Conservation (phyloP, 2,888 invertebrate genomes). For the Mythimna loreyi region DNA sequence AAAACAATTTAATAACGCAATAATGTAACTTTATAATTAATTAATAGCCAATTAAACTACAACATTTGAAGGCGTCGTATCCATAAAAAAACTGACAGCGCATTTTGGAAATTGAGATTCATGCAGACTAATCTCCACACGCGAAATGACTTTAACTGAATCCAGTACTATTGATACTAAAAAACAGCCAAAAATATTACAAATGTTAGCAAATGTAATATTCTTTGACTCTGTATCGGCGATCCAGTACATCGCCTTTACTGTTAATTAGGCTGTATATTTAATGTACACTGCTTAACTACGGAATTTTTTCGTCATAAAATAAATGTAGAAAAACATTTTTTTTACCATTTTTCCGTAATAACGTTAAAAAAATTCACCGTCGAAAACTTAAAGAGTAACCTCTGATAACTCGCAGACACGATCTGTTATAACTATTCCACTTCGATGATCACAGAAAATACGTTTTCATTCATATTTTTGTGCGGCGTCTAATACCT, state of each 20-base stretch:
- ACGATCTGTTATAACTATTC: constrained; percentile 86
- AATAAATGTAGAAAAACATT: constrained; percentile 86
- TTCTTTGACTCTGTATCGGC: constrained; percentile 54
- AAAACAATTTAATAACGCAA: constrained; percentile 80
- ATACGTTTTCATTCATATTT: constrained; percentile 73
- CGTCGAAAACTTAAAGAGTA: constrained; percentile 86
- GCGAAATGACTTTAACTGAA: constrained; percentile 78
- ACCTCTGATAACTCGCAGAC: constrained; percentile 85
- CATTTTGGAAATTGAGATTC: constrained; percentile 72
- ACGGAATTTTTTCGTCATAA: constrained; percentile 86
- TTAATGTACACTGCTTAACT: constrained; percentile 89
- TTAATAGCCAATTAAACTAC: constrained; percentile 83
- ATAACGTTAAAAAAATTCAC: constrained; percentile 85
- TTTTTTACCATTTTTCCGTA: constrained; percentile 73
- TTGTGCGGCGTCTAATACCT: constrained; percentile 68
- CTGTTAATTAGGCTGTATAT: constrained; percentile 84
- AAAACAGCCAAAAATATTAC: constrained; percentile 64
- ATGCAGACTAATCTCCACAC: constrained; percentile 50
- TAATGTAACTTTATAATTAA: constrained; percentile 73
- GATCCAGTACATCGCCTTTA: constrained; percentile 69
- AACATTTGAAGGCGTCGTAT: constrained; percentile 76
- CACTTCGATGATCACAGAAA: constrained; percentile 88
- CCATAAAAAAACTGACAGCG: constrained; percentile 86
- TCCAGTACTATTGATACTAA: constrained; percentile 89
- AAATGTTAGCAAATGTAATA: constrained; percentile 63